Evolutionary conservation across 2,113 vertebrate genomes (phyloP).

Genomic region (Corythaixoides concolor): DNA sequence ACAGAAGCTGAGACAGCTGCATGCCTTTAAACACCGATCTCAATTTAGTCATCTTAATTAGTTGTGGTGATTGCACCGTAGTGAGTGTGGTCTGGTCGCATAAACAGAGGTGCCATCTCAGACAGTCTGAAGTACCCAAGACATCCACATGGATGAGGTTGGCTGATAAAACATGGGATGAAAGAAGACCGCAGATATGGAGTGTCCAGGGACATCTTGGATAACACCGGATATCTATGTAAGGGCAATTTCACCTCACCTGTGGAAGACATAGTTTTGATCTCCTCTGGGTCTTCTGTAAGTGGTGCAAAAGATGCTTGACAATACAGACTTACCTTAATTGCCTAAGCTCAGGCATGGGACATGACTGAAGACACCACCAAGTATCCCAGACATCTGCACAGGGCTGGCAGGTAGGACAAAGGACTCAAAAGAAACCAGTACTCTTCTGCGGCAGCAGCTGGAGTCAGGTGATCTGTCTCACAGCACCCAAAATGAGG

Average conservation of each 20-base stretch:
- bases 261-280: not conserved
- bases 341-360: not conserved
- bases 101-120: not conserved
- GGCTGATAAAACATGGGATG: not conserved
- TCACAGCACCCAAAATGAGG: not conserved
- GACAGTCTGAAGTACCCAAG: not conserved
- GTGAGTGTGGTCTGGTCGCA: not conserved
- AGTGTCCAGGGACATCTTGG: too few species aligned
- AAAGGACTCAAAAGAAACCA: not conserved
- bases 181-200: not conserved
- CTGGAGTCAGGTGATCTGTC: not conserved
- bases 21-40: not conserved
- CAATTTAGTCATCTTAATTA: not conserved
- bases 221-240: not conserved
- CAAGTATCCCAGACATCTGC: not conserved
- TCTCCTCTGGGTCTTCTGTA: not conserved
- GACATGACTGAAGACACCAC: accelerated
- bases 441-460: not conserved
- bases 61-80: not conserved
- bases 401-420: not conserved
- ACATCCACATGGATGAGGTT: not conserved
- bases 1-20: not conserved
- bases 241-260: not conserved
- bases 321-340: not conserved
- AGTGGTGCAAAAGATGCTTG: not conserved